Evolutionary conservation across 53 echinoderm and acorn worm species (phyloP), one percentile per base, ranked within the genome.

Genomic region (Henricia sp.): DNA sequence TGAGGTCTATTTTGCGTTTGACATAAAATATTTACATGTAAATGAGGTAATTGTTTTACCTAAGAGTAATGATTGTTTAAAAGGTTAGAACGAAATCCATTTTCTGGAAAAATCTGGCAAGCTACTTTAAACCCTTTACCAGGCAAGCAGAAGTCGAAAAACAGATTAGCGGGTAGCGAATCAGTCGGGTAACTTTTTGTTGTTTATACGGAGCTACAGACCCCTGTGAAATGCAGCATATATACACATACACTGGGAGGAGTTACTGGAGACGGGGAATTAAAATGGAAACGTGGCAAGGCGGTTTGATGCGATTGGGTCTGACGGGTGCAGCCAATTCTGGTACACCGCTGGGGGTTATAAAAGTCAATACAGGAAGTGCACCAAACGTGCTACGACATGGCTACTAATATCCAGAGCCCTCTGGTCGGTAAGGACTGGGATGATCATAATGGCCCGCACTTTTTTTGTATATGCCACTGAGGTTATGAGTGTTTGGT

Each of bases 291-390:
- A 63, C 48, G 34, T 32, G 62, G 80, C 35, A 63, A 19, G 33
- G 27, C 27, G 63, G 63, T 3, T 6, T 80, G 80, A 80, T 40
- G 57, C 64, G 80, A 80, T 42, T 63, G 48, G 80, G 46, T 46
- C 48, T 80, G 80, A 80, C 80, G 80, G 80, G 40, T 80, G 80
- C 80, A 64, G 32, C 80, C 80, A 80, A 80, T 80, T 64, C 80
- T 58, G 80, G 26, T 80, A 80, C 63, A 80, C 64, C 64, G 80
- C 80, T 64, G 39, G 39, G 20, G 80, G 80, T 43, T 63, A 80
- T 3, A 14, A 20, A 35, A 63, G 48, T 38, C 64, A 32, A n/a
- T 43, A 43, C 63, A 80, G 80, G 80, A 80, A 80, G 60, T 46
- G 80, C 62, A 63, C 50, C 46, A 13, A 77, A 77, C 43, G 62